Evolutionary conservation across 2,797 vertebrate species (phyloP), one percentile per base, ranked within the genome.

Genomic region (Crenuchus spilurus): DNA sequence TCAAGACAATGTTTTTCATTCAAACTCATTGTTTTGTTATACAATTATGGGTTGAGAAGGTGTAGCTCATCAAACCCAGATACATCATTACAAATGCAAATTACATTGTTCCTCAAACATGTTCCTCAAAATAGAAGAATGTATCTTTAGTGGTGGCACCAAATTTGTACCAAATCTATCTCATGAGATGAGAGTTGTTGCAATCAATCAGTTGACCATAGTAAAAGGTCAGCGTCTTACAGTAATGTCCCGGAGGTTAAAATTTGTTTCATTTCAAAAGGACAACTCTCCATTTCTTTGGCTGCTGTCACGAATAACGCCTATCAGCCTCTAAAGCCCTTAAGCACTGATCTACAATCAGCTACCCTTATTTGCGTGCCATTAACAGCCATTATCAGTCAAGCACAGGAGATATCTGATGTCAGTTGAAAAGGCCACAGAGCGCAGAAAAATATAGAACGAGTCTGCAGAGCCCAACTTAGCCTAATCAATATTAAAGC

Each of bases 401-500:
- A 26, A 41, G 41, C 6, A n/a, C 6, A 37, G 49, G 28, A 6
- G 24, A 44, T 44, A 62, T 54, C 28, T 75, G 24, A 51, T 31
- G 33, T 55, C n/a, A 48, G 39, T n/a, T 73, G 20, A 67, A 74
- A 70, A 44, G 18, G 46, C 18, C 10, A 24, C 70, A 61, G 20
- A 62, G 26, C 33, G 68, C 48, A n/a, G 8, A 70, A 67, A 73
- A 46, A 58, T 20, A 70, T 39, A 42, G 18, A 55, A 20, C 26
- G 46, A 51, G 68, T 44, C n/a, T 35, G 70, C 67, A 2, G 67
- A 68, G 71, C 67, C 33, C 64, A 75, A 71, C 14, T 71, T 72
- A 68, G 41, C 44, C 55, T 33, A 49, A 75, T 80, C 79, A 80
- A 80, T 80, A 77, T 28, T 24, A 58, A 52, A 70, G 28, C 55